Evolutionary conservation across 2,797 vertebrate species (phyloP).

Genomic region (Lemur catta): DNA sequence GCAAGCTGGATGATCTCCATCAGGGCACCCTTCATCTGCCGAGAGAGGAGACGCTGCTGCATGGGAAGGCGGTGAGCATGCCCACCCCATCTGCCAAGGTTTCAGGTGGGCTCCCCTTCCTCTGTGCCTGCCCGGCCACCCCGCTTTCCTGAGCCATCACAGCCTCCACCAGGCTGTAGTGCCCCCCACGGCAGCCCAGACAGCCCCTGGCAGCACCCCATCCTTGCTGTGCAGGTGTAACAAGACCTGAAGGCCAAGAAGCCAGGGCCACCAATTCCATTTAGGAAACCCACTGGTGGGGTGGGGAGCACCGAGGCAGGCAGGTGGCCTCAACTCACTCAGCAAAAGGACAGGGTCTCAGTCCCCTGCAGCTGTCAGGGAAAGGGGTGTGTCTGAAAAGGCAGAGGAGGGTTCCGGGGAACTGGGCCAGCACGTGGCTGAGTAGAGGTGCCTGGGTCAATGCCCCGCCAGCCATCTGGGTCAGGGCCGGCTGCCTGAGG

Average conservation of each 20-base stretch:
- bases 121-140: not conserved
- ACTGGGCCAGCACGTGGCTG: not conserved
- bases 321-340: not conserved
- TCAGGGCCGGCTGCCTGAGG: not conserved
- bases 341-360: not conserved
- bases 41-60: slow-evolving; percentile 34
- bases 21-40: slow-evolving; percentile 96
- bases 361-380: too few relatives aligned
- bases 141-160: not conserved
- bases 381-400: not conserved
- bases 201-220: too few relatives aligned
- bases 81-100: not conserved
- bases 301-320: too few relatives aligned
- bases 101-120: not conserved
- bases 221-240: not conserved
- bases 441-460: too few relatives aligned
- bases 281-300: not conserved
- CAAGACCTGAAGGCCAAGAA: not conserved
- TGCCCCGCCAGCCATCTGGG: not conserved
- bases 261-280: too few relatives aligned
- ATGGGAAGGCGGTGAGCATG: not conserved
- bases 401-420: not conserved
- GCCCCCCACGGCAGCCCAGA: not conserved
- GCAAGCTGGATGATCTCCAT: slow-evolving; percentile 98
- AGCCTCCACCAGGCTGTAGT: not conserved